These are phyloP conservation scores for Glaucomys volans DNA, from an alignment of 2,113 vertebrate genomes.

Conservation along the genomic window DNA sequence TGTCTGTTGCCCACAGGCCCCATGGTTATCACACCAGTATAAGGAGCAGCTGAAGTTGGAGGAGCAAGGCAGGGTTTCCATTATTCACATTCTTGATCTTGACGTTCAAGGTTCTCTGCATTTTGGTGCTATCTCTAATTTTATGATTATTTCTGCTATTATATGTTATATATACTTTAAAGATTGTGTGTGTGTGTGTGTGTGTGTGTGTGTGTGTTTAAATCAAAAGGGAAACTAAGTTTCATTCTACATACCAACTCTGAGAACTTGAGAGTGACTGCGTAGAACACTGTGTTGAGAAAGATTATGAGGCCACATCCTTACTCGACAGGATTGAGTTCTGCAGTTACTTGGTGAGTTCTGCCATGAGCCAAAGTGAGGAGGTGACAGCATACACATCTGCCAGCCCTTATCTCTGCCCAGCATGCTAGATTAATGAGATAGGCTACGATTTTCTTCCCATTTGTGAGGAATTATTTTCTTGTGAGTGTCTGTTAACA, in stretches of 20 bases:
- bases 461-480: not conserved
- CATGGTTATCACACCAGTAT: conserved; percentile 68
- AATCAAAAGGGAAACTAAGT: not conserved
- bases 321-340: not conserved
- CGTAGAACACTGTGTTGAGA: not conserved
- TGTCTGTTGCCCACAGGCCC: conserved; percentile 76
- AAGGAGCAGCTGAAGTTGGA: conserved; percentile 71
- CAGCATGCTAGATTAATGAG: not conserved
- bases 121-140: not conserved
- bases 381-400: not conserved
- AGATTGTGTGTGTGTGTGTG: not conserved
- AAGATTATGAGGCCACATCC: not conserved
- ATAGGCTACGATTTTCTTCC: not conserved
- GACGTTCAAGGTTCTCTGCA: not conserved
- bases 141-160: not conserved
- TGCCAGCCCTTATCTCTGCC: not conserved
- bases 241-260: not conserved
- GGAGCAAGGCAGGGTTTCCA: not conserved
- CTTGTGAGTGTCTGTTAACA: not conserved
- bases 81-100: conserved; percentile 25
- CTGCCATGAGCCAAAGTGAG: not conserved
- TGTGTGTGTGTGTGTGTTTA: not conserved
- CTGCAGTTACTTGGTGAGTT: not conserved
- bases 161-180: no score
- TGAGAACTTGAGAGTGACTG: not conserved